These are phyloP conservation scores for Mythimna ferrago DNA, from an alignment of 2,888 invertebrate species.

Conservation along the genomic window DNA sequence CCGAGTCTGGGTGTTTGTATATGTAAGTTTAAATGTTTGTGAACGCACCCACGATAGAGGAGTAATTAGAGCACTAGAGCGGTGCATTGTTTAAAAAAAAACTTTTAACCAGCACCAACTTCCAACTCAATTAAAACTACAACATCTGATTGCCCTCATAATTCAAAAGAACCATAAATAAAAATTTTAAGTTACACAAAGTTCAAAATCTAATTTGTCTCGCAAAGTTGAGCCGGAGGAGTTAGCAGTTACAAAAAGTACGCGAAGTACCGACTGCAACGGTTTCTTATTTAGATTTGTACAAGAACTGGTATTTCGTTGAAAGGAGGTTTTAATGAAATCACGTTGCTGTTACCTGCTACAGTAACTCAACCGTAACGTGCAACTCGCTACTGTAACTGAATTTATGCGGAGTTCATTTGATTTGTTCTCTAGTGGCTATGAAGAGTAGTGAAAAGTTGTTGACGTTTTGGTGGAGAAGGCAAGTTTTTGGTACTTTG, in stretches of 20 bases:
- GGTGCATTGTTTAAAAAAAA: neutral
- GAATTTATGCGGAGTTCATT: slow-evolving; percentile 32
- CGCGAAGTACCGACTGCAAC: neutral
- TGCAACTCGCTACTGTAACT: slow-evolving; percentile 17
- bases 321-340: slow-evolving; percentile 42
- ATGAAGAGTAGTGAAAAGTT: neutral
- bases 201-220: slow-evolving; percentile 28
- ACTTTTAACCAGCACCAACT: neutral
- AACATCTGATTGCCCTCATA: slow-evolving; percentile 10
- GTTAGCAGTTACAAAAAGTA: slow-evolving; percentile 11
- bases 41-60: too few species aligned
- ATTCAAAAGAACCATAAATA: slow-evolving; percentile 13
- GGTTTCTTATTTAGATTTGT: slow-evolving; percentile 28
- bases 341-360: slow-evolving; percentile 33
- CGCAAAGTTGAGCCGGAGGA: slow-evolving; percentile 13
- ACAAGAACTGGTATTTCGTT: slow-evolving; percentile 23
- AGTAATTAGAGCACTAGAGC: too few species aligned
- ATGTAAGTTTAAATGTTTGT: too few species aligned
- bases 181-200: slow-evolving; percentile 6
- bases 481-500: neutral
- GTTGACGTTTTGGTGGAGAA: neutral
- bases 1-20: too few species aligned
- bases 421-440: slow-evolving; percentile 21
- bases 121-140: neutral
- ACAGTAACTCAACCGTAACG: neutral